These are phyloP conservation scores for Mnemiopsis leidyi DNA, from an alignment of 37 sponge, comb jelly and placozoan species.

Conservation along the genomic window DNA sequence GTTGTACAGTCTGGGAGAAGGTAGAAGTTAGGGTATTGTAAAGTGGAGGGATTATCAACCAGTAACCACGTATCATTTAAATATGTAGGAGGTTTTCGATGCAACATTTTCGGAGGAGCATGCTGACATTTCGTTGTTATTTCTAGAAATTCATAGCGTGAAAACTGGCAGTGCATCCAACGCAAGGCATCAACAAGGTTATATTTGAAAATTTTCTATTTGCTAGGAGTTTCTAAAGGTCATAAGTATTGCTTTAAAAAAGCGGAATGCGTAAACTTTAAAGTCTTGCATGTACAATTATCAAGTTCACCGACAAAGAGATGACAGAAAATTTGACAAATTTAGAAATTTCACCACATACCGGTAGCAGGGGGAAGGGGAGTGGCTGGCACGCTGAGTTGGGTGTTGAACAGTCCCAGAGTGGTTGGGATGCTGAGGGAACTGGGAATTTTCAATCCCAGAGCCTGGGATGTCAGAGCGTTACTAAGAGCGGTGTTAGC, in stretches of 20 bases:
- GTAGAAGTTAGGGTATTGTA: neutral
- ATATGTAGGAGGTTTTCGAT: neutral
- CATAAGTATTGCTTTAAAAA: neutral
- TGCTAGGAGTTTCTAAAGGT: neutral
- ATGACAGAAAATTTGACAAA: neutral
- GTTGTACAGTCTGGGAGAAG: neutral
- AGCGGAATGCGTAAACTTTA: neutral
- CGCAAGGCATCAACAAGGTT: neutral
- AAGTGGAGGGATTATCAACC: neutral
- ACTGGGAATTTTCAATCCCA: constrained; percentile 17
- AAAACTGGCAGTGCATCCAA: neutral
- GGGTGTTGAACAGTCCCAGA: constrained; percentile 24
- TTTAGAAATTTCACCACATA: neutral
- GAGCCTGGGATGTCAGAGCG: constrained; percentile 44
- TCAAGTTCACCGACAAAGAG: neutral
- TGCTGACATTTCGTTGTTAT: too few relatives aligned
- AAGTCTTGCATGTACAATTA: neutral
- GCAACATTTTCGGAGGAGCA: neutral
- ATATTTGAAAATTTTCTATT: neutral
- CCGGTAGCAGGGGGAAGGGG: neutral
- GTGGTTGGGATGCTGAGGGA: constrained; percentile 58
- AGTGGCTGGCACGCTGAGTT: neutral
- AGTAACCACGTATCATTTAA: too few relatives aligned
- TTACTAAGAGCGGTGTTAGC: constrained; percentile 12
- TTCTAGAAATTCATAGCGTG: neutral